Percentiles rank a stretch among this genome's conserved stretches.
Evolutionary conservation across 35 echinoderm and acorn worm species (phyloP).

Genomic region (Hemicentrotus pulcherrimus): DNA sequence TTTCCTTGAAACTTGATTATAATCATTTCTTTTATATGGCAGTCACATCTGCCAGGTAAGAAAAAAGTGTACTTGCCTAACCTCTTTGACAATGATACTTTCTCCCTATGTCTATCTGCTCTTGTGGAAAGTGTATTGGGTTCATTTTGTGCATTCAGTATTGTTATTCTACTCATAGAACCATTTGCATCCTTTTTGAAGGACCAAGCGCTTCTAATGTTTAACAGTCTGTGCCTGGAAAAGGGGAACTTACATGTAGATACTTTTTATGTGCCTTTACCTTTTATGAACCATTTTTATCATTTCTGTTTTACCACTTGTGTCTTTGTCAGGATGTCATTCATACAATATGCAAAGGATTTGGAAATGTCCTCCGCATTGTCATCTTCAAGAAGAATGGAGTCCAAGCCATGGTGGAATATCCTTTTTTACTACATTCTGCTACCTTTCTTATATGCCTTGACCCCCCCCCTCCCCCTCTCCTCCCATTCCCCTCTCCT

Average conservation of each 20-base stretch:
- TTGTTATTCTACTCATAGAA: neutral
- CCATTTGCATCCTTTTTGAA: neutral
- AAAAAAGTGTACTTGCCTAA: too few species aligned
- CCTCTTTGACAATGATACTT: too few species aligned
- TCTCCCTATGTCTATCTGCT: too few species aligned
- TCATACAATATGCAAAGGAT: constrained; percentile 85
- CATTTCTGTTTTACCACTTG: neutral
- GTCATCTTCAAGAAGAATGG: constrained; percentile 99
- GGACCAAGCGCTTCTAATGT: neutral
- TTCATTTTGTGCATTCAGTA: neutral
- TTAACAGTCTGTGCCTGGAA: neutral
- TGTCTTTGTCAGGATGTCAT: constrained; percentile 81
- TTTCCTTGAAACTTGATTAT: too few species aligned
- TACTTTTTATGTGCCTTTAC: neutral
- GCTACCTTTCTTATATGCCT: neutral
- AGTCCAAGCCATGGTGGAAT: constrained; percentile 98
- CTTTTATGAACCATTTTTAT: neutral
- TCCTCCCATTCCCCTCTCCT: too few species aligned
- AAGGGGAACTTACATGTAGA: neutral
- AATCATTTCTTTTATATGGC: too few species aligned
- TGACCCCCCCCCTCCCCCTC: neutral
- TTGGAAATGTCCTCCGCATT: constrained; percentile 80
- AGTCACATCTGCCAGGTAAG: too few species aligned
- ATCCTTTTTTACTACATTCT: constrained; percentile 81
- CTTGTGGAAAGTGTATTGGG: neutral